Evolutionary conservation across 2,113 vertebrate genomes (phyloP).

Genomic region (Piprites chloris): DNA sequence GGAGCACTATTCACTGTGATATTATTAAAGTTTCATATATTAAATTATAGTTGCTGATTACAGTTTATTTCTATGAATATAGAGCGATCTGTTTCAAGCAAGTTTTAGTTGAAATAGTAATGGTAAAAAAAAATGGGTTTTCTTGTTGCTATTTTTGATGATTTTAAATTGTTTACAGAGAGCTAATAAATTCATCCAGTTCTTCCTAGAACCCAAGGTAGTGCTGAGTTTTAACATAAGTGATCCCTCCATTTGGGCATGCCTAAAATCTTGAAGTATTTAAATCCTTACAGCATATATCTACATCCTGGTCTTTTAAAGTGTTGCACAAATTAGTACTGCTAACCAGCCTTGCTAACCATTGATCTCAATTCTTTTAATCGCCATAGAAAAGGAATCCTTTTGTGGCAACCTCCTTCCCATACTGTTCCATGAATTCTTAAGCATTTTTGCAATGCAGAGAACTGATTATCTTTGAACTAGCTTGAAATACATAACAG

Average conservation of each 20-base stretch:
- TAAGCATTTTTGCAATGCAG: constrained; percentile 31
- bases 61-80: constrained; percentile 13
- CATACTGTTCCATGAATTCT: not conserved
- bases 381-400: constrained; percentile 18
- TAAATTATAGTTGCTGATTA: not conserved
- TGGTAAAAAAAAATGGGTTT: not conserved
- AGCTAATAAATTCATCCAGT: not conserved
- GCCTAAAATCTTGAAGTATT: not conserved
- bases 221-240: not conserved
- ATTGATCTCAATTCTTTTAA: constrained; percentile 58
- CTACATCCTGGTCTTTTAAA: constrained; percentile 41
- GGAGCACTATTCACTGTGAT: not conserved
- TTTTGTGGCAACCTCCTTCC: constrained; percentile 1
- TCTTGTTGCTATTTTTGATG: not conserved
- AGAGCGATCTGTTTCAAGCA: not conserved
- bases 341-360: constrained; percentile 12
- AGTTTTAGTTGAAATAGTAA: not conserved
- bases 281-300: not conserved
- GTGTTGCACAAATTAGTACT: constrained; percentile 46
- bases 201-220: not conserved
- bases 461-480: constrained; percentile 24
- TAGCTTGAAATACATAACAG: constrained; percentile 42
- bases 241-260: not conserved
- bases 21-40: not conserved
- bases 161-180: not conserved